Evolutionary conservation across 2,888 invertebrate species (phyloP).

Genomic region (Lymantria dispar): DNA sequence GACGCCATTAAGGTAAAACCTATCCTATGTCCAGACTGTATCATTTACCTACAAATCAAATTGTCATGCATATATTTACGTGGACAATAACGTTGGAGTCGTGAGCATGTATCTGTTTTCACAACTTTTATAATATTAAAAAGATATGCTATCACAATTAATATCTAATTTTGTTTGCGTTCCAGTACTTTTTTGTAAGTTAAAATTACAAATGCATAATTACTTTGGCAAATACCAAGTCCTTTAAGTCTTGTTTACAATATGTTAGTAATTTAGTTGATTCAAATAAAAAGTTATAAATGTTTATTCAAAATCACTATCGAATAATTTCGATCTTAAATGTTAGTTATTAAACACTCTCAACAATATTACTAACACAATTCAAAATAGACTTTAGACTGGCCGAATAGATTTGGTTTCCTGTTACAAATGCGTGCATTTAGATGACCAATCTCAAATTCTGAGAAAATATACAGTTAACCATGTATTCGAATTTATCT

Average conservation of each 20-base stretch:
- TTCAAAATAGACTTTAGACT: no score
- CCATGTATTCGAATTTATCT: no score
- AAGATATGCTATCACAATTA: conserved; percentile 60
- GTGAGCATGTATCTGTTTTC: conserved; percentile 71
- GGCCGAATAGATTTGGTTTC: no score
- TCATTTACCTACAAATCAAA: not conserved
- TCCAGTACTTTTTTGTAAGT: conserved; percentile 58
- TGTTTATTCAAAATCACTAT: no score
- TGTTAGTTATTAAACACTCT: no score
- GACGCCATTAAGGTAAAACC: not conserved
- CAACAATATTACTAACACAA: no score
- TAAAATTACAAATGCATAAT: conserved; percentile 68
- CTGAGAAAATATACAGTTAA: no score
- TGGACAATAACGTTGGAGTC: conserved; percentile 5
- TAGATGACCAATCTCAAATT: no score
- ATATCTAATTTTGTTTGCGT: conserved; percentile 51
- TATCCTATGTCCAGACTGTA: not conserved
- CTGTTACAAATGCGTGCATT: no score
- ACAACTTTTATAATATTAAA: conserved; percentile 42
- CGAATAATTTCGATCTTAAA: no score
- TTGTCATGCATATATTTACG: not conserved
- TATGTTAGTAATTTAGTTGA: not conserved
- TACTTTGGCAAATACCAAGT: conserved; percentile 70
- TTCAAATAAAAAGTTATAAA: no score
- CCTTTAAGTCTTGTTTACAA: conserved; percentile 24